These are phyloP conservation scores for Sebastes baramenuke DNA, from an alignment of 2,797 vertebrate genomes.

Conservation along the genomic window DNA sequence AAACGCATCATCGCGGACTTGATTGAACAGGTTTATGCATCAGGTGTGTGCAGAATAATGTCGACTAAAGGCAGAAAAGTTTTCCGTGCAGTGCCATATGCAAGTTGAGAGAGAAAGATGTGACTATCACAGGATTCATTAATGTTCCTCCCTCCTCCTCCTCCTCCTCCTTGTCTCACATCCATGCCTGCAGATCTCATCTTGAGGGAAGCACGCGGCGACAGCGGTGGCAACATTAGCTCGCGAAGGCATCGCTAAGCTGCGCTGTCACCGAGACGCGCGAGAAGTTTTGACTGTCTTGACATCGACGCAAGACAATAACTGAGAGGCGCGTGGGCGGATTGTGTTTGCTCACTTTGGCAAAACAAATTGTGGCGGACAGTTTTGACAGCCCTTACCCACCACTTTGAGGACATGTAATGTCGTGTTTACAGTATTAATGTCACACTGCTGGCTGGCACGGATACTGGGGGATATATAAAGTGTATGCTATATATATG, in stretches of 20 bases:
- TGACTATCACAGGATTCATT: conserved; percentile 30
- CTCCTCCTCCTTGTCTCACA: not conserved
- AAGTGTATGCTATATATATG: conserved; percentile 11
- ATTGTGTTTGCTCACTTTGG: conserved; percentile 41
- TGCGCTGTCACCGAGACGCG: conserved; percentile 8
- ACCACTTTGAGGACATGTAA: conserved; percentile 17
- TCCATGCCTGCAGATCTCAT: conserved; percentile 4
- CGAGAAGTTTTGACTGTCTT: conserved; percentile 32
- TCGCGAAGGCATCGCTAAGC: conserved; percentile 19
- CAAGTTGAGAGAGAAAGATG: not conserved
- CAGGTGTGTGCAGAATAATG: not conserved
- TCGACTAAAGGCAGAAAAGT: not conserved
- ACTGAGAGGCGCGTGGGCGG: conserved; percentile 25
- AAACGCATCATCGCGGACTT: conserved; percentile 4
- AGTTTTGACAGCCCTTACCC: conserved; percentile 53
- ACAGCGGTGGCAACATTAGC: conserved; percentile 21
- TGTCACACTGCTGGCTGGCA: conserved; percentile 18
- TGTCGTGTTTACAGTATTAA: conserved; percentile 46
- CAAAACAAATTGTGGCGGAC: conserved; percentile 57
- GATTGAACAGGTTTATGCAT: not conserved
- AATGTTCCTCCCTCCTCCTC: not conserved
- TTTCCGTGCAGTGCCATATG: not conserved
- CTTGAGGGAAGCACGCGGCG: not conserved
- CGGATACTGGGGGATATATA: not conserved
- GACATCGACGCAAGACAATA: conserved; percentile 28